Evolutionary conservation across 1,140 invertebrate genomes (phyloP), one percentile per base, ranked within the genome.

Genomic region (Zaprionus capensis): DNA sequence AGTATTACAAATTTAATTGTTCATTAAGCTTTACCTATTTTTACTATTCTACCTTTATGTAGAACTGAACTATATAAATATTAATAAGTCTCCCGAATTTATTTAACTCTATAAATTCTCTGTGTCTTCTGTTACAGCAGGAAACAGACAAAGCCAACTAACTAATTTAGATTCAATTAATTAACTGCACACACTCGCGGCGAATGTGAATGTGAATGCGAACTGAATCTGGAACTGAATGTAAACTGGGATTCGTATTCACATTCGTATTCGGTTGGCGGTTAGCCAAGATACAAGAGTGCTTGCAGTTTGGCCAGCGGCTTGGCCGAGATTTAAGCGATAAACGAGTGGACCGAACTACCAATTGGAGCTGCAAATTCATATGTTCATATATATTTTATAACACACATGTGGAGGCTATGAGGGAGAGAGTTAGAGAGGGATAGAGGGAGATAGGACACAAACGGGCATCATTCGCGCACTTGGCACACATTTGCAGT

Each of bases 141-240:
- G 31, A 34, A 34, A 34, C 38, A 38, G 58, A 31, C 58, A 41
- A 46, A 64, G 67, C 51, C 46, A 63, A 34, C 31, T 11, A 64
- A 68, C 38, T 76, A 76, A 80, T 77, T 80, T 66, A 72, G 41
- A 74, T 73, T 78, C 56, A 74, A 80, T 78, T 80, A 78, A 80
- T 80, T 80, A 78, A 73, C 62, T 76, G 56, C 61, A 71, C 31
- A 63, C 51, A 49, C 36, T 62, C n/a, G 22, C 41, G 0, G 41
- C 41, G 41, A n/a, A 44, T 44, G 41, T 17, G 38, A 44, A 44
- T 44, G 38, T 17, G 41, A 17, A 46, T 44, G 6, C 26, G n/a
- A 31, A 31, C 28, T 31, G 26, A 58, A 64, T 15, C 3, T 17
- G 20, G 36, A 46, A 44, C 46, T 46, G 24, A 36, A 67, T 58